Conservation (phyloP, 2,113 vertebrate genomes). For the Caranx melampygus region DNA sequence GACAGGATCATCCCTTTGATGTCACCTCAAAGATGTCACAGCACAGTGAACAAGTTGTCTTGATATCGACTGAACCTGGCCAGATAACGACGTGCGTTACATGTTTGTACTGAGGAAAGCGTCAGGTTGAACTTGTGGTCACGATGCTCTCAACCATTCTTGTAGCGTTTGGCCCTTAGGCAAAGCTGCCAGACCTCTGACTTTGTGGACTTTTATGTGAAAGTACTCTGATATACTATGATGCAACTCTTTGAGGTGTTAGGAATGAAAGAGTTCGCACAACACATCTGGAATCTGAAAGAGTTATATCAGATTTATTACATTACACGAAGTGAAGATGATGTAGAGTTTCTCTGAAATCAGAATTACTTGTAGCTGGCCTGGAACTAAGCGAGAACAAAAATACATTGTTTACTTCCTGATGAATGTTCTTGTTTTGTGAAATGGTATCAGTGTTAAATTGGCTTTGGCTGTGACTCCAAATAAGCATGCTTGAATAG, state of each 20-base stretch:
- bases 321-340: background rate
- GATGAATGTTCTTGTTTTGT: constrained; percentile 5
- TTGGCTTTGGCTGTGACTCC: constrained; percentile 8
- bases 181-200: background rate
- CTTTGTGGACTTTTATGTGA: background rate
- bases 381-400: background rate
- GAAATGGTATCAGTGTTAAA: background rate
- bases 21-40: constrained; percentile 2
- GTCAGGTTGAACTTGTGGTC: background rate
- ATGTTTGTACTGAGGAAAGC: background rate
- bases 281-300: background rate
- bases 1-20: background rate
- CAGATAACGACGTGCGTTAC: background rate
- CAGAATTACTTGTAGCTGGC: background rate
- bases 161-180: background rate
- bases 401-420: background rate
- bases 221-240: background rate
- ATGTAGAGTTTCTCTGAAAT: background rate
- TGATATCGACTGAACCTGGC: background rate
- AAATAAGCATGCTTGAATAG: constrained; percentile 18
- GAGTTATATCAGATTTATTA: background rate
- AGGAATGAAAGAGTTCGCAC: background rate
- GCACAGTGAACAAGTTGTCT: background rate
- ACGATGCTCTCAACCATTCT: background rate
- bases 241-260: background rate